These are phyloP conservation scores for Heliconius erato DNA, from an alignment of 2,888 invertebrate genomes.

Conservation along the genomic window DNA sequence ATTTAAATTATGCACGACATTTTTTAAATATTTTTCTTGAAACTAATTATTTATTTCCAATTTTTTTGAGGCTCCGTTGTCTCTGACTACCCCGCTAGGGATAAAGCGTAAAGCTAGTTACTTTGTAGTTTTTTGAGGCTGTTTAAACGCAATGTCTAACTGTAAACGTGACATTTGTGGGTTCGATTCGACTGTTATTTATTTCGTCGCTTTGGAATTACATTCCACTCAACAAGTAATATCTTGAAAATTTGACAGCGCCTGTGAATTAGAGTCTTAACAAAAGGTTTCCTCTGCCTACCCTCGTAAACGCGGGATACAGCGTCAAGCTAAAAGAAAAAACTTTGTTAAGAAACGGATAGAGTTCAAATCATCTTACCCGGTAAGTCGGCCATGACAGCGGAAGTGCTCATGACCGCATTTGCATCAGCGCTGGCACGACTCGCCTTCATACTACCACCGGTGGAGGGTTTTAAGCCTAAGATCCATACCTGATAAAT, in stretches of 20 bases:
- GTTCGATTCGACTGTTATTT: background rate
- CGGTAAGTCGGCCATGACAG: slow-evolving; percentile 98
- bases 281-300: no score
- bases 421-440: slow-evolving; percentile 92
- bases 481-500: slow-evolving; percentile 92
- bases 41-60: no score
- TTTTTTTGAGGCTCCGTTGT: no score
- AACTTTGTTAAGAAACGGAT: background rate
- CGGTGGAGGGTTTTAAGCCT: slow-evolving; percentile 97
- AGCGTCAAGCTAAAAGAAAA: background rate
- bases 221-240: no score
- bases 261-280: no score
- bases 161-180: background rate
- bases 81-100: no score
- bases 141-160: no score
- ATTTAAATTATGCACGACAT: background rate
- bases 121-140: no score
- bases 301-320: no score
- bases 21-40: background rate
- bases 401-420: slow-evolving; percentile 95
- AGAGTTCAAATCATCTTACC: slow-evolving; percentile 70
- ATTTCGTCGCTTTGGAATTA: no score
- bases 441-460: slow-evolving; percentile 95
- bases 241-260: no score
- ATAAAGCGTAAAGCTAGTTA: no score